Percentiles rank a stretch among this genome's conserved stretches.
Evolutionary conservation across 2,113 vertebrate species (phyloP).

Genomic region (Bucco capensis): DNA sequence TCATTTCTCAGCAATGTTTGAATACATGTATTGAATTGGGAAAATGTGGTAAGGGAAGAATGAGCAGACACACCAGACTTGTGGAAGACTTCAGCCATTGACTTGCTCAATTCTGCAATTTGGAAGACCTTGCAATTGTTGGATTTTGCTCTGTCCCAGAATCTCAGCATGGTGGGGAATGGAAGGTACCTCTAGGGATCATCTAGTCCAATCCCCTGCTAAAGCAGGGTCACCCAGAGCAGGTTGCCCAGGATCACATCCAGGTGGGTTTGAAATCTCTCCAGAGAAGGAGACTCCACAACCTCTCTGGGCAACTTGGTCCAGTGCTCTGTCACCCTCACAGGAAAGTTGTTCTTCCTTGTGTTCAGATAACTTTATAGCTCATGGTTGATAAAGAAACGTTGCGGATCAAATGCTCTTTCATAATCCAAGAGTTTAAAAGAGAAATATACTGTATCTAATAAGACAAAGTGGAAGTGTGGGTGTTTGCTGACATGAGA

Average conservation of each 20-base stretch:
- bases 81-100: not conserved
- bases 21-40: not conserved
- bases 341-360: no score
- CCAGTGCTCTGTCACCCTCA: no score
- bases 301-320: no score
- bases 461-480: not conserved
- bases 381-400: not conserved
- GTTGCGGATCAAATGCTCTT: not conserved
- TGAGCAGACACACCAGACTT: not conserved
- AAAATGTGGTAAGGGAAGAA: not conserved
- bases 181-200: no score
- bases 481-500: slow-evolving; percentile 1
- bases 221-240: no score
- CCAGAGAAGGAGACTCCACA: no score
- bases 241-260: no score
- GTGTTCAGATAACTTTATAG: not conserved
- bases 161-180: no score
- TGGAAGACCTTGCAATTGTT: not conserved
- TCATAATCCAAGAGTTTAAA: not conserved
- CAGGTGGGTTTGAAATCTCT: no score
- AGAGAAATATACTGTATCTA: not conserved
- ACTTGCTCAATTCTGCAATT: not conserved
- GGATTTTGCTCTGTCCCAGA: not conserved
- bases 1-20: not conserved
- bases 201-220: no score